Base-by-base conservation (phyloP, 2,113 vertebrate genomes). In the Scomber scombrus region DNA sequence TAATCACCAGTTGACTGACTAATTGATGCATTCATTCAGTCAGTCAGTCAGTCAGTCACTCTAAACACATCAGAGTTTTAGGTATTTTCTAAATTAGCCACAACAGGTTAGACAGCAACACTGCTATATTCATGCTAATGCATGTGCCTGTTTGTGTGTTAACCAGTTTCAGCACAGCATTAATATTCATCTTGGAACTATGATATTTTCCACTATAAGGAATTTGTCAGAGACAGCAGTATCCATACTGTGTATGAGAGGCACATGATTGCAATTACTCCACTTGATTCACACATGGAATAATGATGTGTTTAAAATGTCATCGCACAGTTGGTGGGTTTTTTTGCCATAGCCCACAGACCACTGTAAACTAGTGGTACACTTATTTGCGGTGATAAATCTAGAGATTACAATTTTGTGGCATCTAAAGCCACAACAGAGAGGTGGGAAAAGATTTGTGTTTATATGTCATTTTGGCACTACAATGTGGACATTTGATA, bases 201-300 rank as follows among this genome's bases (percentile, higher is more conserved):
- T 47, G 50, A 75, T 72, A 23, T 40, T 50, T 60, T 65, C 71
- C 56, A 16, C 50, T 26, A 49, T 62, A 50, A 60, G 40, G 14
- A 66, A 62, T 85, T 52, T 81, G 62, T 67, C 69, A 43, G 49
- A 52, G 19, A 14, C 29, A 63, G 70, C 15, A 14, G 55, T 56
- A 52, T 63, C 64, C 62, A 45, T 34, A 10, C 66, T 58, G 65
- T 46, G 45, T 63, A 63, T 21, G 57, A 56, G 47, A 75, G 81
- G 73, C 77, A 77, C 79, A 63, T 83, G 74, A 89, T 82, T 81
- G 60, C 47, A 85, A 80, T 81, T 83, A 76, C 57, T 79, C 43
- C 63, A 66, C 23, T 71, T 77, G 60, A 82, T 75, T 67, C 3
- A 40, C 77, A 78, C 47, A 1, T 31, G 13, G 68, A n/a, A 56